Percentiles rank a stretch among this genome's conserved stretches.
Evolutionary conservation across 2,888 invertebrate species (phyloP).

Genomic region (Cheilosia impressa): DNA sequence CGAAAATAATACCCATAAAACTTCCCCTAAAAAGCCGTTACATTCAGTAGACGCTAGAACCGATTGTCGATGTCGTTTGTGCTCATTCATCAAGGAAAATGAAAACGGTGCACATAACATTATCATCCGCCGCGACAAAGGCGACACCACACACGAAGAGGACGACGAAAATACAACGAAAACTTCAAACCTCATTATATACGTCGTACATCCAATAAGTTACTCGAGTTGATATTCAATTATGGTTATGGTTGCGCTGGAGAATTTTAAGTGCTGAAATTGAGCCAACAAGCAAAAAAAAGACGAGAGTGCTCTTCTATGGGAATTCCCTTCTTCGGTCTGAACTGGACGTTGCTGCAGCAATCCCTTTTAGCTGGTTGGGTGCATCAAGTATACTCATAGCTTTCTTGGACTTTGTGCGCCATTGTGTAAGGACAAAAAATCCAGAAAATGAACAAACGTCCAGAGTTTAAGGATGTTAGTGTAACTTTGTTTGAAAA

Average conservation of each 20-base stretch:
- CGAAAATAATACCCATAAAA: no score
- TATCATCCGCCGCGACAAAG: background rate
- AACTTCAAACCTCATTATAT: background rate
- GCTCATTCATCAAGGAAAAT: background rate
- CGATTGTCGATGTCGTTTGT: no score
- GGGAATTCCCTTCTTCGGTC: background rate
- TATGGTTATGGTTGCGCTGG: background rate
- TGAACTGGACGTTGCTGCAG: background rate
- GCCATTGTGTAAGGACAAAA: background rate
- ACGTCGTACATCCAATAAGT: background rate
- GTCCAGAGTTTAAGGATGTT: background rate
- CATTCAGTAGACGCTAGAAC: no score
- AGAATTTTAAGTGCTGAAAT: constrained; percentile 2
- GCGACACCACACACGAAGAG: background rate
- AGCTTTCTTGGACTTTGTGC: no score
- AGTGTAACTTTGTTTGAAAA: constrained; percentile 8
- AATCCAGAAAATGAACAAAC: background rate
- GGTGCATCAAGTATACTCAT: no score
- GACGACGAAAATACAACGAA: background rate
- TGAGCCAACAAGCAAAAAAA: background rate
- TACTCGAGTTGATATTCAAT: constrained; percentile 8
- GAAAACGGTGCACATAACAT: background rate
- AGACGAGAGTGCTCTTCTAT: background rate
- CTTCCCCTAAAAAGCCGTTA: no score
- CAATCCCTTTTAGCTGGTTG: background rate